phyloP scores from a whole-genome alignment of 2,797 vertebrate genomes.

The Peromyscus aztecus region DNA sequence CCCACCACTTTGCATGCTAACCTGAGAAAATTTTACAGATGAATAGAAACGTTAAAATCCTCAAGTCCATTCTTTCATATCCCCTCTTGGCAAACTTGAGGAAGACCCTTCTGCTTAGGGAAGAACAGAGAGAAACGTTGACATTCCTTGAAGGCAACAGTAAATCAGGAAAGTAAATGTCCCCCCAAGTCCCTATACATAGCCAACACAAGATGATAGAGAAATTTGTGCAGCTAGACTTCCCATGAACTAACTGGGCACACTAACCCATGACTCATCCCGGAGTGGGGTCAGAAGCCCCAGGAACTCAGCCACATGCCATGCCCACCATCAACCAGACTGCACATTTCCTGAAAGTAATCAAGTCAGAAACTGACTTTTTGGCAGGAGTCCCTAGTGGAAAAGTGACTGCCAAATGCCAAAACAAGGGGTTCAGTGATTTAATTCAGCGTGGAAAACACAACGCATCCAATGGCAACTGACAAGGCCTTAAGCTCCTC shows the following conservation, averaged over 20 bases:
- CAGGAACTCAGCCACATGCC: neutral
- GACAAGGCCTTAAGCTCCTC: slow-evolving; percentile 69
- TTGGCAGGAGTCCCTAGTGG: slow-evolving; percentile 60
- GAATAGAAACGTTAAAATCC: neutral
- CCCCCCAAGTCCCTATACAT: neutral
- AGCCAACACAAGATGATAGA: neutral
- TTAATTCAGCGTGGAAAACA: slow-evolving; percentile 69
- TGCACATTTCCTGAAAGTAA: slow-evolving; percentile 75
- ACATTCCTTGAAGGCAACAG: neutral
- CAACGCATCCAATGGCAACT: slow-evolving; percentile 74
- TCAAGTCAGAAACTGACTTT: slow-evolving; percentile 66
- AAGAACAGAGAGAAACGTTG: neutral
- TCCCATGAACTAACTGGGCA: slow-evolving; percentile 64
- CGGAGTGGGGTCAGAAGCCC: neutral
- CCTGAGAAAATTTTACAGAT: neutral
- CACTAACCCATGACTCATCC: slow-evolving; percentile 46
- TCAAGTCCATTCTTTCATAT: slow-evolving; percentile 27
- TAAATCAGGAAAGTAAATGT: neutral
- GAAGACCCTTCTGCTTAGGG: neutral
- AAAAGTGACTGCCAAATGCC: slow-evolving; percentile 73
- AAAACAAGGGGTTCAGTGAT: slow-evolving; percentile 67
- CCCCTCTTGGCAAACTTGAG: neutral
- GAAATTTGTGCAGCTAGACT: slow-evolving; percentile 30
- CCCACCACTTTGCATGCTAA: neutral
- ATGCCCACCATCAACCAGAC: slow-evolving; percentile 10